These are phyloP conservation scores for Paracentrotus lividus DNA, from an alignment of 53 echinoderm and acorn worm genomes.

Conservation along the genomic window DNA sequence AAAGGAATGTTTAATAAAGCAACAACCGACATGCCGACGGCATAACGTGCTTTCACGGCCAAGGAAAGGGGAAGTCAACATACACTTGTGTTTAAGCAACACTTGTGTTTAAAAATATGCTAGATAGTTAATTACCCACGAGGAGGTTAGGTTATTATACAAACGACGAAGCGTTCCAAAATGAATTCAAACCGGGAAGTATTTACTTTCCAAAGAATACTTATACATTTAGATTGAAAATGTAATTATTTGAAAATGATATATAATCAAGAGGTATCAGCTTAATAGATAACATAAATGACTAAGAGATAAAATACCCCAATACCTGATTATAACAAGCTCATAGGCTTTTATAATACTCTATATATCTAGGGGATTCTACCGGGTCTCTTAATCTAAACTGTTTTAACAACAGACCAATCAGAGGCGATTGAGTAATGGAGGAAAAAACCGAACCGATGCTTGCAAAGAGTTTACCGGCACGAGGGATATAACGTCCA, in stretches of 20 bases:
- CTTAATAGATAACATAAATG: too few relatives aligned
- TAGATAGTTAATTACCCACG: too few relatives aligned
- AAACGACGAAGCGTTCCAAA: background rate
- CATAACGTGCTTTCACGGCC: background rate
- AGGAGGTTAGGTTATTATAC: too few relatives aligned
- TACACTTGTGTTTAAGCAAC: background rate
- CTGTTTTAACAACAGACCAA: background rate
- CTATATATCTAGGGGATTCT: background rate
- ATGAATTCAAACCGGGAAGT: background rate
- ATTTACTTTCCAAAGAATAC: background rate
- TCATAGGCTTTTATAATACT: background rate
- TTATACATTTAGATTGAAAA: background rate
- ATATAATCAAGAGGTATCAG: background rate
- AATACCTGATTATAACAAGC: background rate
- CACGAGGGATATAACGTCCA: background rate
- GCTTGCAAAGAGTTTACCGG: background rate
- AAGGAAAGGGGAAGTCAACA: background rate
- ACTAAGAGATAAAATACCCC: too few relatives aligned
- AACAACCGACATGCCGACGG: slow-evolving; percentile 32
- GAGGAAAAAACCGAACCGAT: background rate
- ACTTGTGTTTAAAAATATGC: background rate
- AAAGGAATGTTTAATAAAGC: slow-evolving; percentile 53
- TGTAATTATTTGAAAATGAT: background rate
- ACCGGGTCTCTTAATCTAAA: background rate
- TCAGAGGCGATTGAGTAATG: background rate